These are phyloP conservation scores for Lithosia quadra DNA, from an alignment of 2,888 invertebrate species.

Conservation along the genomic window DNA sequence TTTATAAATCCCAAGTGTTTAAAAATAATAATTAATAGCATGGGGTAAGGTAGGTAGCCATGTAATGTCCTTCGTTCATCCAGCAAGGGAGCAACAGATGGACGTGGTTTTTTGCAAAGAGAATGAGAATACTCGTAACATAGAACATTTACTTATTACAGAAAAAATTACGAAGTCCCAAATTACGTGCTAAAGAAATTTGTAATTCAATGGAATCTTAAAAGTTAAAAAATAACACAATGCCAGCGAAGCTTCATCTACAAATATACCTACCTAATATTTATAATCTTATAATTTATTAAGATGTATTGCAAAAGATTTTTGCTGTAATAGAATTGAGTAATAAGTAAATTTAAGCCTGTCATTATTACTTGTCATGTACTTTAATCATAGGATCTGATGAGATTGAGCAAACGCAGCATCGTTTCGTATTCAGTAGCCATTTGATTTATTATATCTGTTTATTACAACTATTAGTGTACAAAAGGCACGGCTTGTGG, in stretches of 20 bases:
- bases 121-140: not conserved
- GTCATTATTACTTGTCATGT: slow-evolving; percentile 20
- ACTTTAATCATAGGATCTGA: slow-evolving; percentile 19
- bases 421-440: slow-evolving; percentile 19
- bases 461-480: slow-evolving; percentile 3
- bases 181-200: too few relatives aligned
- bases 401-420: slow-evolving; percentile 34
- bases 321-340: slow-evolving; percentile 2
- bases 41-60: too few relatives aligned
- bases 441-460: slow-evolving; percentile 24
- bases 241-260: not conserved
- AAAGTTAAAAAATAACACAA: not conserved
- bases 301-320: slow-evolving; percentile 6
- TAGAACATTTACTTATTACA: not conserved
- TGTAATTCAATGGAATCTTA: too few relatives aligned
- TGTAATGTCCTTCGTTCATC: not conserved
- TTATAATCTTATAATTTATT: not conserved
- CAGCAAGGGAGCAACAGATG: not conserved
- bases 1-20: slow-evolving; percentile 47
- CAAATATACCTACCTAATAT: not conserved
- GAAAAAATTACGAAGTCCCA: too few relatives aligned
- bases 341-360: slow-evolving; percentile 5
- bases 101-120: not conserved
- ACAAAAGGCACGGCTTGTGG: slow-evolving; percentile 10
- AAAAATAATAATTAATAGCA: slow-evolving; percentile 50